Evolutionary conservation across 2,113 vertebrate genomes (phyloP), one percentile per base, ranked within the genome.

Genomic region (Carlito syrichta): DNA sequence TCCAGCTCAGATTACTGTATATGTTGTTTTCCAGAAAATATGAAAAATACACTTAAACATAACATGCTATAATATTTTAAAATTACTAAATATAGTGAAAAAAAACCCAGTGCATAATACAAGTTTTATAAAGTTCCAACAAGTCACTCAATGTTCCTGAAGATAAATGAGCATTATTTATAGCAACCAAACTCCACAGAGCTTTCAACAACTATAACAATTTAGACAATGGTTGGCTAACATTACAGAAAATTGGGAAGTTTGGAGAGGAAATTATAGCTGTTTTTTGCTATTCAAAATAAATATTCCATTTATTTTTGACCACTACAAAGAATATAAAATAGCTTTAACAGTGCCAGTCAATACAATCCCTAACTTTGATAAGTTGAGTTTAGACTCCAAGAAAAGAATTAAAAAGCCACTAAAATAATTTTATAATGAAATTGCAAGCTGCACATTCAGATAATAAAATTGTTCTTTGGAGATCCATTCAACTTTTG

Each of bases 161-260:
- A 90, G 76, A 82, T 77, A 94, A 92, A 88, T 35, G n/a, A 86
- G 23, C n/a, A 74, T 92, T 91, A 93, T 87, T 79, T 60, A 87
- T 0, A 86, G 79, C 54, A 94, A 92, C 14, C 20, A 84, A 86
- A 71, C 50, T 84, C 63, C 74, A 87, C 30, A 40, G 22, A 84
- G 22, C 45, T 95, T 96, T 97, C 83, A 91, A 89, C 19, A 63
- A 56, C 43, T 58, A 73, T 4, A 10, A 82, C 68, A 69, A 66
- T 84, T 87, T 83, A 77, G 56, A 45, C 38, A 16, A 12, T 23
- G 12, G 76, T 58, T 79, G 60, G 71, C 91, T 45, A 77, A 62
- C 54, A 90, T 58, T 43, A 81, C 3, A 62, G n/a, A 40, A 84
- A 83, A 17, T 9, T 2, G 94, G 12, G 40, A 89, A 95, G 62